These are phyloP conservation scores for Hypomecis punctinalis DNA, from an alignment of 2,888 invertebrate species.

Conservation along the genomic window DNA sequence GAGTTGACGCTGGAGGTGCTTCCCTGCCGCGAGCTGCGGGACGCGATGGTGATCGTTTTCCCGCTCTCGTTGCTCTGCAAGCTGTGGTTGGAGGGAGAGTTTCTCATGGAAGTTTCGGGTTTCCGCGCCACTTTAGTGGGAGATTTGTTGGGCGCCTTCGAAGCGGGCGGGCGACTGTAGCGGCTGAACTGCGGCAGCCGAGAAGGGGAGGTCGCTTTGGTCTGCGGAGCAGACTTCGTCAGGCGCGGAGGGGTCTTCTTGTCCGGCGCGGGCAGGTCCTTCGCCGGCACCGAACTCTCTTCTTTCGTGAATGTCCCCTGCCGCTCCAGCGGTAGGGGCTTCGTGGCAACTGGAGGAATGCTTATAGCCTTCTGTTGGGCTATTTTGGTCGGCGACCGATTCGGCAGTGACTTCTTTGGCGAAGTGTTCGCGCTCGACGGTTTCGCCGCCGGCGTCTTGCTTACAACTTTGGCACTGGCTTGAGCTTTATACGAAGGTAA, in stretches of 20 bases:
- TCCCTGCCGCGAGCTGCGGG: conserved; percentile 68
- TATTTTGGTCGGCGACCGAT: conserved; percentile 64
- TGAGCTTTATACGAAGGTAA: conserved; percentile 58
- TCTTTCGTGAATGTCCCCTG: conserved; percentile 98
- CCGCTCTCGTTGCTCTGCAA: conserved; percentile 82
- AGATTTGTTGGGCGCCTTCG: conserved; percentile 59
- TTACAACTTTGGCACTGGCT: conserved; percentile 65
- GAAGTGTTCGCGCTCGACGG: conserved; percentile 64
- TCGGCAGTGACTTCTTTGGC: conserved; percentile 69
- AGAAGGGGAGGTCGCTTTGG: conserved; percentile 74
- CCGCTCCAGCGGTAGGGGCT: conserved; percentile 87
- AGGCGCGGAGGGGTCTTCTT: conserved; percentile 56
- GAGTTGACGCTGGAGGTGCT: conserved; percentile 86
- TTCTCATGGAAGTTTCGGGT: conserved; percentile 70
- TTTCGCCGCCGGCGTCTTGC: conserved; percentile 57
- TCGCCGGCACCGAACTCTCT: conserved; percentile 81
- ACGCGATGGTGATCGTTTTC: conserved; percentile 72
- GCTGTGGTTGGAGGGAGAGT: conserved; percentile 84
- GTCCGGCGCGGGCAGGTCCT: conserved; percentile 68
- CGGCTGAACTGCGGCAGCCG: conserved; percentile 71
- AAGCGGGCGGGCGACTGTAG: conserved; percentile 58
- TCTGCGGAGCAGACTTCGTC: conserved; percentile 60
- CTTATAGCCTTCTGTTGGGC: conserved; percentile 57
- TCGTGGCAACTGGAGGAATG: conserved; percentile 60
- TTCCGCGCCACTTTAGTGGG: conserved; percentile 54